Evolutionary conservation across 2,888 invertebrate species (phyloP).

Genomic region (Lepas anatifera): DNA sequence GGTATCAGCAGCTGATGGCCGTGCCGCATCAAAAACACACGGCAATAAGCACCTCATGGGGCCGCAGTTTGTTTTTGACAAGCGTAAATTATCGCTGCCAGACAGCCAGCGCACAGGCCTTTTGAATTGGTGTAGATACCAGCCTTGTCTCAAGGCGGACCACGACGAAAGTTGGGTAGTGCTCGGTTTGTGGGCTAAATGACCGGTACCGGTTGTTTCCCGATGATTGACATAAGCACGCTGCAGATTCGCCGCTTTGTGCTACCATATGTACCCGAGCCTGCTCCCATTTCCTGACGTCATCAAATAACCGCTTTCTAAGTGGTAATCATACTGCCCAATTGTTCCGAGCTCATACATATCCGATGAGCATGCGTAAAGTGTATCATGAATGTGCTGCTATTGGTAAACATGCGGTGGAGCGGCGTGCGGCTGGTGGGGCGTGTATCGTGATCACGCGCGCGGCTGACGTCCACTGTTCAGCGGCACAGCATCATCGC

Average conservation of each 20-base stretch:
- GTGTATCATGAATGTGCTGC: neutral
- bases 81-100: constrained; percentile 2
- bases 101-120: neutral
- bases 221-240: no score
- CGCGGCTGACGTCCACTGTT: no score
- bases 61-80: neutral
- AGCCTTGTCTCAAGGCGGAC: neutral
- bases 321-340: constrained; percentile 9
- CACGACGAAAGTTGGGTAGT: neutral
- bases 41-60: constrained; percentile 6
- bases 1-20: neutral
- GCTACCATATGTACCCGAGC: neutral
- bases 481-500: no score
- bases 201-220: neutral
- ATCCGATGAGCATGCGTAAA: constrained; percentile 6
- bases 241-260: neutral
- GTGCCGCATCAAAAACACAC: neutral
- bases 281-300: neutral
- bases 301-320: constrained; percentile 12
- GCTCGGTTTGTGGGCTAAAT: neutral
- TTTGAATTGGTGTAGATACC: neutral
- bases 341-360: constrained; percentile 4
- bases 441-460: no score
- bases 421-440: no score
- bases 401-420: constrained; percentile 1